Evolutionary conservation across 2,113 vertebrate species (phyloP).

Genomic region (Alces alces): DNA sequence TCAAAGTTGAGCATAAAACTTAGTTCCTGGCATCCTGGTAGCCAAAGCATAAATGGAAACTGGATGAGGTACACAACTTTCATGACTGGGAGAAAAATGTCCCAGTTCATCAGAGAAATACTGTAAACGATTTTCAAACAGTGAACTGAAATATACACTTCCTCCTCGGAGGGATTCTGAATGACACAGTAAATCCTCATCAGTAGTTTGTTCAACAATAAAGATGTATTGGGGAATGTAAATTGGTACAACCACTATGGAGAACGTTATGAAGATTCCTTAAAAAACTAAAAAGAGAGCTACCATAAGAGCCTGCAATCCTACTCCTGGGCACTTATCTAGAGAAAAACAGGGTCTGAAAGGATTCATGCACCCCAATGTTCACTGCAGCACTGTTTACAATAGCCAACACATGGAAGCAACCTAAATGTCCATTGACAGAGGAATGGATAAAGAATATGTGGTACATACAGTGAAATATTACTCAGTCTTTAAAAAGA

Average conservation of each 20-base stretch:
- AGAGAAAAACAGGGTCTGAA: not conserved
- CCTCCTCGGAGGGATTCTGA: not conserved
- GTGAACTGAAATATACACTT: not conserved
- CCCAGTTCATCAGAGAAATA: not conserved
- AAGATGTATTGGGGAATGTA: not conserved
- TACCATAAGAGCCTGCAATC: not conserved
- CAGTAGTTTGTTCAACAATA: not conserved
- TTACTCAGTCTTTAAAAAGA: not conserved
- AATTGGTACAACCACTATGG: not conserved
- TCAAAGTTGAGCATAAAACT: not conserved
- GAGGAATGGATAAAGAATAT: not conserved
- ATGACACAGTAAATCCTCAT: not conserved
- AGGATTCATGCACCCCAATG: not conserved
- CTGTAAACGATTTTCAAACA: not conserved
- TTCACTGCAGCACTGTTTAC: not conserved
- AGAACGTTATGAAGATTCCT: not conserved
- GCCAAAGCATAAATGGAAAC: slow-evolving; percentile 14
- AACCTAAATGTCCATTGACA: not conserved
- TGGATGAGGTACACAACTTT: not conserved
- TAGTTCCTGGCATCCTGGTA: not conserved
- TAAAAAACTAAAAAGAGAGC: not conserved
- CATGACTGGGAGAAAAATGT: not conserved
- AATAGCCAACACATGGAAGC: not conserved
- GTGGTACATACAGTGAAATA: not conserved
- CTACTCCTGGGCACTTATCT: not conserved